These are phyloP conservation scores for Heliocidaris erythrogramma DNA, from an alignment of 35 echinoderm and acorn worm species.

Conservation along the genomic window DNA sequence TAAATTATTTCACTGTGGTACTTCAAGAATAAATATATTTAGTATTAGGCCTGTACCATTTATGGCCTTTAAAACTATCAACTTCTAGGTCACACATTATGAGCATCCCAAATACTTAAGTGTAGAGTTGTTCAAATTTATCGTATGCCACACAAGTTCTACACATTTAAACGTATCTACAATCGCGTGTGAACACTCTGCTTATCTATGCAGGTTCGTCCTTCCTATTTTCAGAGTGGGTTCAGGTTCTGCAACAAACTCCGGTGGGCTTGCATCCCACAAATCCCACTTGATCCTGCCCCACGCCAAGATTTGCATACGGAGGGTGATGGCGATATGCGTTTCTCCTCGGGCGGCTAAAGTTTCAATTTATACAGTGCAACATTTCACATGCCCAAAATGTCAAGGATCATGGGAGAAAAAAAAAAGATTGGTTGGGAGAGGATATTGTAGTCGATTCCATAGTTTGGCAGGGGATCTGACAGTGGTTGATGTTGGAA, in stretches of 20 bases:
- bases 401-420: background rate
- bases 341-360: background rate
- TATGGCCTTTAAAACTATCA: no score
- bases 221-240: background rate
- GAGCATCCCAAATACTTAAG: no score
- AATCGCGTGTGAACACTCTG: background rate
- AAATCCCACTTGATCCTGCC: background rate
- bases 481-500: background rate
- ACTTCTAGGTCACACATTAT: no score
- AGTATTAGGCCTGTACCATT: no score
- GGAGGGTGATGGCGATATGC: background rate
- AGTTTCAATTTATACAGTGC: slow-evolving; percentile 12
- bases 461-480: background rate
- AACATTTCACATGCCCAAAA: background rate
- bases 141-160: no score
- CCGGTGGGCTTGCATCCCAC: background rate
- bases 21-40: no score
- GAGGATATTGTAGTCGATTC: background rate
- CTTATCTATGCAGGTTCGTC: background rate
- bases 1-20: no score
- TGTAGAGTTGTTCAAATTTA: no score
- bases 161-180: background rate
- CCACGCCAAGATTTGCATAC: background rate
- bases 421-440: background rate
- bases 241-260: background rate